Evolutionary conservation across 1,140 invertebrate genomes (phyloP).

Genomic region (Pentalonia nigronervosa): DNA sequence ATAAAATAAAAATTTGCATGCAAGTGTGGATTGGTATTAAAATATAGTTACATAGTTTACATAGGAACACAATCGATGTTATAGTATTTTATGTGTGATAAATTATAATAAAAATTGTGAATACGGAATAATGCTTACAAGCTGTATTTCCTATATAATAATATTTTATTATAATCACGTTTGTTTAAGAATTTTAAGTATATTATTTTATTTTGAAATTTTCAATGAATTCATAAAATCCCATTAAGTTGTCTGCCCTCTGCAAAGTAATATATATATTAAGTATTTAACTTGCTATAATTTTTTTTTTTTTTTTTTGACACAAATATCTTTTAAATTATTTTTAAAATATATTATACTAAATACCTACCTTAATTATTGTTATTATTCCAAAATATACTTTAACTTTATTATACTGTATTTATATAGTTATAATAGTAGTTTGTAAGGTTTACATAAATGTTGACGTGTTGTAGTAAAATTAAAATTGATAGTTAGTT

Average conservation of each 20-base stretch:
- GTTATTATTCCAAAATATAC: not conserved
- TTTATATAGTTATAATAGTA: not conserved
- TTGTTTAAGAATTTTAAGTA: not conserved
- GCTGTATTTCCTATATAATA: not conserved
- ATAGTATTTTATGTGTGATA: not conserved
- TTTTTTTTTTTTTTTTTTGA: not conserved
- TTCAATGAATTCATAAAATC: not conserved
- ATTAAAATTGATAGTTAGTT: not conserved
- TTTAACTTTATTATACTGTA: not conserved
- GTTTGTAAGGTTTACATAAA: not conserved
- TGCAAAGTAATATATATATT: not conserved
- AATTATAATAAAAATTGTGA: not conserved
- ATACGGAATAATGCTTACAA: not conserved
- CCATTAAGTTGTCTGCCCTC: not conserved
- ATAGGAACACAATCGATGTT: not conserved
- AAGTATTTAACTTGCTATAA: not conserved
- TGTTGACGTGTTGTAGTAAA: not conserved
- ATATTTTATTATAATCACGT: not conserved
- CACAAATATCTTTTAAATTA: not conserved
- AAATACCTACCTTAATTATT: not conserved
- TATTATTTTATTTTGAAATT: not conserved
- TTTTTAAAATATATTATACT: not conserved
- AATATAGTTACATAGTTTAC: not conserved
- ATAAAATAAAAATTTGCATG: not conserved
- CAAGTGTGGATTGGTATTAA: not conserved